Conservation (phyloP, 2,797 vertebrate species). For the Macropus fuliginosus region DNA sequence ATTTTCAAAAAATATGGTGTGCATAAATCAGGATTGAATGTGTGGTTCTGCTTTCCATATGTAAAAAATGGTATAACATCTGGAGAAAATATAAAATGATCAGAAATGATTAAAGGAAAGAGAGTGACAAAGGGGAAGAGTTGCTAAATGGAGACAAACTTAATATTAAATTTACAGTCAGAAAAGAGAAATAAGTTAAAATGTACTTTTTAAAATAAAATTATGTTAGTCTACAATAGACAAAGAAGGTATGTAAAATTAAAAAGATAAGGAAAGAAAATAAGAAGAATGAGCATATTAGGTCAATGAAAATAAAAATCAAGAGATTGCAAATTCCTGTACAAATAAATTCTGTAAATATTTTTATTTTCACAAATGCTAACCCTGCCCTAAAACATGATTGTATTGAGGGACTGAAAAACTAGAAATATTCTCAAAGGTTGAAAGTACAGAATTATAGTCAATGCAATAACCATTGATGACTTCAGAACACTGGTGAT, state of each 20-base stretch:
- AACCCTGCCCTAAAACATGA: not conserved
- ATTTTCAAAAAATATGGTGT: not conserved
- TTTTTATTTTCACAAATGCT: not conserved
- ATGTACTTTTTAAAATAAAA: not conserved
- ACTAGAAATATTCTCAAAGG: not conserved
- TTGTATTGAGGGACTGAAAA: not conserved
- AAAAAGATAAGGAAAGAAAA: not conserved
- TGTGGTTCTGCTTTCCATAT: not conserved
- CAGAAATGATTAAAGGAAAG: not conserved
- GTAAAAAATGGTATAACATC: not conserved
- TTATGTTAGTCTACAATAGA: not conserved
- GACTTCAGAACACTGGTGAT: not conserved
- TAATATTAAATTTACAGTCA: not conserved
- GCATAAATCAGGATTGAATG: not conserved
- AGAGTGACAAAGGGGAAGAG: not conserved
- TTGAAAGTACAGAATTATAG: not conserved
- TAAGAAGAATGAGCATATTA: not conserved
- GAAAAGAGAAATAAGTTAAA: not conserved
- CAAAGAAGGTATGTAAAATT: not conserved
- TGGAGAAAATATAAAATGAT: not conserved
- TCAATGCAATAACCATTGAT: not conserved
- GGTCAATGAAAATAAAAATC: not conserved
- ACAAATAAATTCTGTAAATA: not conserved
- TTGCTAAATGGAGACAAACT: not conserved
- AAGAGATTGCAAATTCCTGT: not conserved